Base-by-base conservation (phyloP, 2,888 invertebrate genomes). In the Diarsia mendica region DNA sequence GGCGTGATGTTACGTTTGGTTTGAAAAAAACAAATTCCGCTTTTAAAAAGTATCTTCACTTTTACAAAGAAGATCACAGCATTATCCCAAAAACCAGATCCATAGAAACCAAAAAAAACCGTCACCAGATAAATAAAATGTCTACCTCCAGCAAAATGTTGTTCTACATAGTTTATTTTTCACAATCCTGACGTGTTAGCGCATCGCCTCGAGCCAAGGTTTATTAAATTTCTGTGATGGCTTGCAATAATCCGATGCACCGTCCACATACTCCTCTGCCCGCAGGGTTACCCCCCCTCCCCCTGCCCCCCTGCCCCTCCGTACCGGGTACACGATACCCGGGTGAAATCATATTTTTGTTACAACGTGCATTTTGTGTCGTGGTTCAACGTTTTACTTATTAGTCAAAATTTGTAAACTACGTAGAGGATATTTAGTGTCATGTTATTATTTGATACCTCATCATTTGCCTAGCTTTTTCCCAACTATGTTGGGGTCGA, bases 161-260 rank as follows among this genome's bases (percentile, higher is more conserved):
- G 39, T 49, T 23, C 13, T 18, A 55, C 20, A 5, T 55, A 39
- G 74, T 81, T 79, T 81, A 82, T 82, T 87, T 87, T 85, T 83
- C 69, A 80, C 67, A 75, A 61, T 77, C 77, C 77, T 81, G 77
- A 77, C 79, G 67, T 80, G 69, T 72, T 55, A 74, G 68, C 72
- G 67, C 55, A 82, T 80, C 72, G 88, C 89, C 85, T 64, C 77
- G 73, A 86, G 89, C 88, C 72, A 75, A 13, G 80, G 81, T 84
- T 92, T 91, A 92, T 92, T 91, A 89, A 89, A 91, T 92, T 90
- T 90, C 77, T 75, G 80, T 85, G 83, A 82, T 80, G 82, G 86
- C 87, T 78, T 82, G 89, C 88, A 88, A 87, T 91, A 90, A 88
- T 87, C 85, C 80, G 80, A 85, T 87, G 85, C 82, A 87, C 63